Percentiles rank a stretch among this genome's conserved stretches.
Evolutionary conservation across 2,113 vertebrate species (phyloP).

Genomic region (Glaucidium brasilianum): DNA sequence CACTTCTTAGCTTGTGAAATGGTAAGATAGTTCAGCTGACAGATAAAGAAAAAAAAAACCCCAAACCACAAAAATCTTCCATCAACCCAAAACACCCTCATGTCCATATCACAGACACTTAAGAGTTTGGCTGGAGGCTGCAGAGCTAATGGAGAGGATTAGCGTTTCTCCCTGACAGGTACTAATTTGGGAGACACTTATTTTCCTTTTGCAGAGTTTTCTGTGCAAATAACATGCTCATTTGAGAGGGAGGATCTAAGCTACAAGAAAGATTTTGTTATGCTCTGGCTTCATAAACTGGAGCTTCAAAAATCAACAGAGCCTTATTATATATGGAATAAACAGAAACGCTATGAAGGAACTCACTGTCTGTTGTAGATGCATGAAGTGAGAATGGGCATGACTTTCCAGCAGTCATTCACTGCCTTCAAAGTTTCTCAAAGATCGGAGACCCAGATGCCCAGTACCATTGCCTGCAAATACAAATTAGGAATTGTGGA

Average conservation of each 20-base stretch:
- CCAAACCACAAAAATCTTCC: fast-evolving
- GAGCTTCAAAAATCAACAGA: slow-evolving; percentile 22
- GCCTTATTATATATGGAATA: slow-evolving; percentile 16
- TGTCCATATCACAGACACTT: fast-evolving
- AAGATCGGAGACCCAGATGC: not conserved
- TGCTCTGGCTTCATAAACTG: not conserved
- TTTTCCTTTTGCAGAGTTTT: not conserved
- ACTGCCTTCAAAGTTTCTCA: not conserved
- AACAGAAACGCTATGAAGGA: not conserved
- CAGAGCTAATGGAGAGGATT: not conserved
- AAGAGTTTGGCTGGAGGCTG: not conserved
- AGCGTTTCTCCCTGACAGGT: not conserved
- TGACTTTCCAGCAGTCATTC: not conserved
- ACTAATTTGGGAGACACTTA: not conserved
- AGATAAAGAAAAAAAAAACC: fast-evolving
- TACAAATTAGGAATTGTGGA: not conserved
- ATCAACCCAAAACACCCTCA: not conserved
- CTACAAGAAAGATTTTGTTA: slow-evolving; percentile 23
- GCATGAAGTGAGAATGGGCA: slow-evolving; percentile 6
- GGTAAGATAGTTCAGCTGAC: not conserved
- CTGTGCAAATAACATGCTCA: not conserved
- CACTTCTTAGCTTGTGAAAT: not conserved
- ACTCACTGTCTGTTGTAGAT: not conserved
- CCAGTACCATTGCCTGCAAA: not conserved
- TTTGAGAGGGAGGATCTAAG: not conserved